A percentile compares a stretch with the other conserved stretches of the same genome.
phyloP scores from a whole-genome alignment of 2,888 invertebrate species.

The Meandrusa payeni region DNA sequence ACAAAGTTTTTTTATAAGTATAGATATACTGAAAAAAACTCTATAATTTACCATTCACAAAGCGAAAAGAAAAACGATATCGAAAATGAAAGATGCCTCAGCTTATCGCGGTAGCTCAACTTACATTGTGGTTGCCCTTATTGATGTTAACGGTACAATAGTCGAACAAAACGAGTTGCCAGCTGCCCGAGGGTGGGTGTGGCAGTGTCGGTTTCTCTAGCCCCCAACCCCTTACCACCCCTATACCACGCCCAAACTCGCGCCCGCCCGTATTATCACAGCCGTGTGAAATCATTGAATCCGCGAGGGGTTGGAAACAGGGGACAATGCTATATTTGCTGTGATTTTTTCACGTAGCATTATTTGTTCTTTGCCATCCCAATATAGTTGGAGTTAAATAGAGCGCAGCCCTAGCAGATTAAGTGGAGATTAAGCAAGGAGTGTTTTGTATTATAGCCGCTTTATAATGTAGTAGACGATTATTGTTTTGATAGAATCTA shows the following conservation, averaged over 20 bases:
- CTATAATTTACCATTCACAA: too few relatives aligned
- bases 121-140: slow-evolving; percentile 53
- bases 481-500: slow-evolving; percentile 19
- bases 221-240: slow-evolving; percentile 32
- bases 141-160: slow-evolving; percentile 49
- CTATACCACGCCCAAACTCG: slow-evolving; percentile 59
- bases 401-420: slow-evolving; percentile 58
- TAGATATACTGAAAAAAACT: too few relatives aligned
- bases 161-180: slow-evolving; percentile 51
- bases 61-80: too few relatives aligned
- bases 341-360: slow-evolving; percentile 63
- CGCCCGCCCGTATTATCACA: slow-evolving; percentile 50
- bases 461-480: slow-evolving; percentile 31
- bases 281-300: slow-evolving; percentile 66
- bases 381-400: slow-evolving; percentile 63
- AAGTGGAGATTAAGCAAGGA: slow-evolving; percentile 59
- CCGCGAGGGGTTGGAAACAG: slow-evolving; percentile 53
- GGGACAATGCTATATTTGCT: slow-evolving; percentile 62
- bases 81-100: too few relatives aligned
- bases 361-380: slow-evolving; percentile 49
- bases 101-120: too few relatives aligned
- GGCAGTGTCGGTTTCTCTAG: slow-evolving; percentile 35
- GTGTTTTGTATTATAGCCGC: slow-evolving; percentile 42
- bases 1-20: too few relatives aligned
- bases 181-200: slow-evolving; percentile 63